Evolutionary conservation across 2,888 invertebrate species (phyloP), one percentile per base, ranked within the genome.

Genomic region (Nemapogon koenigi): DNA sequence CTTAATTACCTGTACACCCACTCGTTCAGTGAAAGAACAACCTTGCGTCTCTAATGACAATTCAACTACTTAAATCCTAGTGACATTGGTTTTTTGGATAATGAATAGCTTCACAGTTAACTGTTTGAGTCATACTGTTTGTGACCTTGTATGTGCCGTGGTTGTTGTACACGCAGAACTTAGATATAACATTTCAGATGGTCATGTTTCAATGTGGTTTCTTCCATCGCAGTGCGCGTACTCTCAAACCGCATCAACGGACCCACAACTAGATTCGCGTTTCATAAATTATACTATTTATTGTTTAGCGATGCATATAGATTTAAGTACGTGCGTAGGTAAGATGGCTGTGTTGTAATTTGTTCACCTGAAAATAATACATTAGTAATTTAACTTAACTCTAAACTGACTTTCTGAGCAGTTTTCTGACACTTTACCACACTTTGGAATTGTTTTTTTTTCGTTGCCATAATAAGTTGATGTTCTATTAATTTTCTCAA

Each of bases 241-340:
- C n/a, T 33, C 16, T 31, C 4, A 19, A 25, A 40, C 40, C 40
- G 37, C 40, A 37, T 31, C 29, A 22, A n/a, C n/a, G n/a, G n/a
- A n/a, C n/a, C n/a, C n/a, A 16, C 38, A 38, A 40, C n/a, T 25
- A 22, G 35, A 25, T 10, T 40, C 37, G 32, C 32, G 40, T 40
- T 37, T 37, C 39, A 11, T 16, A 15, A n/a, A n/a, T n/a, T n/a
- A n/a, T n/a, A n/a, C n/a, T n/a, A n/a, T n/a, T n/a, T n/a, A n/a
- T n/a, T n/a, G n/a, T n/a, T n/a, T n/a, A n/a, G n/a, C n/a, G n/a
- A n/a, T n/a, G n/a, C n/a, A n/a, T n/a, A n/a, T n/a, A n/a, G n/a
- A n/a, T n/a, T n/a, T n/a, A n/a, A n/a, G n/a, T n/a, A n/a, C n/a
- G n/a, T n/a, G n/a, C n/a, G n/a, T n/a, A n/a, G n/a, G n/a, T n/a